Conservation (phyloP, 2,888 invertebrate species). For the Drosophila dives region DNA sequence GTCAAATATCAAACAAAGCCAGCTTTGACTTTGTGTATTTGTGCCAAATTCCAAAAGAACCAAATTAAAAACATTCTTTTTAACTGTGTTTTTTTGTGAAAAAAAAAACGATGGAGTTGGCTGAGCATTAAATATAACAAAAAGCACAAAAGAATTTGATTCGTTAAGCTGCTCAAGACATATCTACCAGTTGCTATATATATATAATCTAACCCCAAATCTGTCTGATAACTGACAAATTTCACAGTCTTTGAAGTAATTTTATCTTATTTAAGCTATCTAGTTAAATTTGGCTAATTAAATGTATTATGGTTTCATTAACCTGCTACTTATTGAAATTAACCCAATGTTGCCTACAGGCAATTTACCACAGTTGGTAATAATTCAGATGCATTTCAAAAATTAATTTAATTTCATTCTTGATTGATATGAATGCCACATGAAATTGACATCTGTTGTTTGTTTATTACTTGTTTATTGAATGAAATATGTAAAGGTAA, state of each 20-base stretch:
- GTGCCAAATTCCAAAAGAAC: background rate
- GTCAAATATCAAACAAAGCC: conserved; percentile 5
- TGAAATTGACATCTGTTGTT: conserved; percentile 9
- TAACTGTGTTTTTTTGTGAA: too few relatives aligned
- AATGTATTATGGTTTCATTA: background rate
- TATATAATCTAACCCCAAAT: background rate
- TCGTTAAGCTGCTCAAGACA: background rate
- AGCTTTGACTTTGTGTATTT: background rate
- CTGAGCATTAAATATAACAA: background rate
- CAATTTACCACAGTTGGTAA: too few relatives aligned
- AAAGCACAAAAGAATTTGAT: background rate
- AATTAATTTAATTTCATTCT: conserved; percentile 10
- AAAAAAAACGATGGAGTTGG: background rate
- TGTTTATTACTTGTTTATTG: conserved; percentile 16
- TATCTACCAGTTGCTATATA: too few relatives aligned
- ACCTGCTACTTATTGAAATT: background rate
- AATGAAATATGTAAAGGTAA: conserved; percentile 23
- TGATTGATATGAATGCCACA: conserved; percentile 16
- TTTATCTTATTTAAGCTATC: background rate
- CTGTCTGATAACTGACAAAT: background rate
- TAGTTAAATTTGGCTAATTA: background rate
- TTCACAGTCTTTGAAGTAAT: background rate
- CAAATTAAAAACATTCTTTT: background rate
- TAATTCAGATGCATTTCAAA: background rate
- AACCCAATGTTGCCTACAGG: background rate